Percentiles rank a stretch among this genome's conserved stretches.
phyloP scores from a whole-genome alignment of 2,797 vertebrate species.

The Catharus ustulatus region DNA sequence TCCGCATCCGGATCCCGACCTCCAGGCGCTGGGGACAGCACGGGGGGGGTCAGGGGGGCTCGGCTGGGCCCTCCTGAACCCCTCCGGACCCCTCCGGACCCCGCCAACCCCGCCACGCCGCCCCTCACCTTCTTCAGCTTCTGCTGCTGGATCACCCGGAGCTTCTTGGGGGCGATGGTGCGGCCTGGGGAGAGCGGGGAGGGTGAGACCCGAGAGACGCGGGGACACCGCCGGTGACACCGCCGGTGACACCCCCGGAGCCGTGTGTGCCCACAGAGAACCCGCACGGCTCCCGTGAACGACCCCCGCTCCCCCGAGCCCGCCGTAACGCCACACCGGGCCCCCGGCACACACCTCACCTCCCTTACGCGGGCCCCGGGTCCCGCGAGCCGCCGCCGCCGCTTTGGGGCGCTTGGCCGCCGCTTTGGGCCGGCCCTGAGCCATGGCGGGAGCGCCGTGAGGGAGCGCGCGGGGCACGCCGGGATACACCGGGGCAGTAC shows the following conservation, averaged over 20 bases:
- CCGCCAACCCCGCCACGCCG: no score
- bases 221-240: accelerated
- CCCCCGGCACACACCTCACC: not conserved
- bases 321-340: no score
- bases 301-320: no score
- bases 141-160: not conserved
- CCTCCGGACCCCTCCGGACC: no score
- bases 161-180: not conserved
- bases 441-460: no score
- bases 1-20: not conserved
- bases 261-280: not conserved
- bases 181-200: not conserved
- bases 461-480: no score
- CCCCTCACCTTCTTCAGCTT: not conserved
- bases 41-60: not conserved
- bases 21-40: not conserved
- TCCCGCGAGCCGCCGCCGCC: not conserved
- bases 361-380: not conserved
- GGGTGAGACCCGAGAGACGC: not conserved
- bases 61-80: accelerated
- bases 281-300: no score
- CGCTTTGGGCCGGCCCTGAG: not conserved
- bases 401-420: not conserved
- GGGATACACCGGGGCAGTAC: accelerated
- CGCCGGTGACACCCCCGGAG: not conserved